Evolutionary conservation across 1,140 invertebrate genomes (phyloP).

Genomic region (Atta texana): DNA sequence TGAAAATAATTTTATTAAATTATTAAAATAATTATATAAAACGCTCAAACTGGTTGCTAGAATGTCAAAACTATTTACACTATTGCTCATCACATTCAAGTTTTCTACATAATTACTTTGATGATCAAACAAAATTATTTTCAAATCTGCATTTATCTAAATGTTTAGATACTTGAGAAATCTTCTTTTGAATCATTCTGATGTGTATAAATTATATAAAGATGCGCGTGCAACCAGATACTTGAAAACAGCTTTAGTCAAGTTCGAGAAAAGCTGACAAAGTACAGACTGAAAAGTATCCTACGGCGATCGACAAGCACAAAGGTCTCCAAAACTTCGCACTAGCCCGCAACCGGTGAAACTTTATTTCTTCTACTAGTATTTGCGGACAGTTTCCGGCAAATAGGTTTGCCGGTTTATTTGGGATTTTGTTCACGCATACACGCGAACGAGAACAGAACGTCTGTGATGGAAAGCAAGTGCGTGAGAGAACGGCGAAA

Average conservation of each 20-base stretch:
- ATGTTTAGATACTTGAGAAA: too few species aligned
- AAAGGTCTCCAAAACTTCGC: slow-evolving; percentile 54
- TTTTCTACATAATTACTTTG: too few species aligned
- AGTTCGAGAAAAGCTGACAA: slow-evolving; percentile 33
- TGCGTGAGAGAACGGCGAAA: slow-evolving; percentile 30
- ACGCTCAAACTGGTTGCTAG: too few species aligned
- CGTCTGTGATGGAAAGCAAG: slow-evolving; percentile 34
- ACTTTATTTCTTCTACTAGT: slow-evolving; percentile 64
- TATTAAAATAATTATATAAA: too few species aligned
- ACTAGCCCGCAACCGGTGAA: slow-evolving; percentile 44
- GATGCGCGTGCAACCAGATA: background rate
- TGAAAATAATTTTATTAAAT: too few species aligned
- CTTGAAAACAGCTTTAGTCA: background rate
- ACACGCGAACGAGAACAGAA: slow-evolving; percentile 40
- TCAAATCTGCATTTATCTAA: too few species aligned
- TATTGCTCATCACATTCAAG: too few species aligned
- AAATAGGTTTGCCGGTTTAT: slow-evolving; percentile 66
- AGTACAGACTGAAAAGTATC: slow-evolving; percentile 51
- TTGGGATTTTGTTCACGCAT: slow-evolving; percentile 56
- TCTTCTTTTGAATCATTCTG: too few species aligned
- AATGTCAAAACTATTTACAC: too few species aligned
- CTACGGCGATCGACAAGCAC: slow-evolving; percentile 33
- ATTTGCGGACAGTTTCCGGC: slow-evolving; percentile 69
- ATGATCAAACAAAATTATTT: too few species aligned
- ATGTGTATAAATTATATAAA: slow-evolving; percentile 28